Evolutionary conservation across 2,888 invertebrate species (phyloP).

Genomic region (Stenurella melanura): DNA sequence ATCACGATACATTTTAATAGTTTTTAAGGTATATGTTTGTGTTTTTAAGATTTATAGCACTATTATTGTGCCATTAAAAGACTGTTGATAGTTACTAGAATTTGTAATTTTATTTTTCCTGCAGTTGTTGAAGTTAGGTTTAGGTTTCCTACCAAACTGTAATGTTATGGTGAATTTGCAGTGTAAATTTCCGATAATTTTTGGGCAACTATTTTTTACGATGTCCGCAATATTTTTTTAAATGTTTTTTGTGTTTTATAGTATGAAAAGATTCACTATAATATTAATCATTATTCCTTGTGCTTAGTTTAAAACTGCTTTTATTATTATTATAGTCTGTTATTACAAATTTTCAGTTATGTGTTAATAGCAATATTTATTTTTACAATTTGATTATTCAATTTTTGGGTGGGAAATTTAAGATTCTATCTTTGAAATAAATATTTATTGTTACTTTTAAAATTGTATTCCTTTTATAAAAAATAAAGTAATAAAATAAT

Average conservation of each 20-base stretch:
- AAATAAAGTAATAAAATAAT: slow-evolving; percentile 29
- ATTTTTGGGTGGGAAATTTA: not conserved
- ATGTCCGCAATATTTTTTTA: not conserved
- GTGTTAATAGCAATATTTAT: slow-evolving; percentile 5
- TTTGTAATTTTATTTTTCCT: slow-evolving; percentile 40
- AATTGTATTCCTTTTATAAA: slow-evolving; percentile 31
- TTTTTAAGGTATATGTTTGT: slow-evolving; percentile 30
- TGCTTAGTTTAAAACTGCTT: not conserved
- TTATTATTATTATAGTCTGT: slow-evolving; percentile 5
- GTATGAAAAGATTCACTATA: not conserved
- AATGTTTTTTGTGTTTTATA: not conserved
- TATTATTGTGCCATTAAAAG: slow-evolving; percentile 44
- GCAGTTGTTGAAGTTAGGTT: slow-evolving; percentile 29
- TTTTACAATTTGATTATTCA: slow-evolving; percentile 10
- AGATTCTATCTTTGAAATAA: slow-evolving; percentile 20
- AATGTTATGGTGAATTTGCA: slow-evolving; percentile 4
- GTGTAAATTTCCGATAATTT: not conserved
- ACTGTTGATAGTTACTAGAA: slow-evolving; percentile 44
- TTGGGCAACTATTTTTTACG: not conserved
- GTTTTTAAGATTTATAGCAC: slow-evolving; percentile 32
- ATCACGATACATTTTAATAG: slow-evolving; percentile 4
- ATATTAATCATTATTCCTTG: not conserved
- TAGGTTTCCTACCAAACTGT: slow-evolving; percentile 1
- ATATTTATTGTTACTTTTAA: slow-evolving; percentile 35
- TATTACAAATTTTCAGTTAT: not conserved